These are phyloP conservation scores for Enteromius radiatus DNA, from an alignment of 2,797 vertebrate species.

Conservation along the genomic window DNA sequence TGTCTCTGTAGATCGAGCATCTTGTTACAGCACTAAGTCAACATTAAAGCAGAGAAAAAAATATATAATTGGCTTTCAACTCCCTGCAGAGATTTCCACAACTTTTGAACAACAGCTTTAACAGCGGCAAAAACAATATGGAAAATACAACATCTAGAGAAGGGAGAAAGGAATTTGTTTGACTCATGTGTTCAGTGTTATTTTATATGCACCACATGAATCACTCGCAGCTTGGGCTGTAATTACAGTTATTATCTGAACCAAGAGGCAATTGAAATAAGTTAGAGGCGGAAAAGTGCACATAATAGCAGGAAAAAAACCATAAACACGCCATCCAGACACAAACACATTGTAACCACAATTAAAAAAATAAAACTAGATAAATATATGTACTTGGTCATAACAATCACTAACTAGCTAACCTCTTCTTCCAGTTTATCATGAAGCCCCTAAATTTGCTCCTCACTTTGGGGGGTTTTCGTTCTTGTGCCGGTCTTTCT, in stretches of 20 bases:
- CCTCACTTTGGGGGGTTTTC: neutral
- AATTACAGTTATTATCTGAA: neutral
- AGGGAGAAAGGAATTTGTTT: neutral
- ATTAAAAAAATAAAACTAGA: neutral
- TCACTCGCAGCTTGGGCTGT: neutral
- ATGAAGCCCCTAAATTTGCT: too few species aligned
- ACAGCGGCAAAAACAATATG: neutral
- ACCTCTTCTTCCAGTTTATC: neutral
- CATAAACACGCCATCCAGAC: neutral
- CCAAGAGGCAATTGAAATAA: neutral
- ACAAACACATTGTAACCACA: conserved; percentile 1
- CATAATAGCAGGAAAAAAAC: neutral
- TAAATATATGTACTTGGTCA: neutral
- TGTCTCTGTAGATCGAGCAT: neutral
- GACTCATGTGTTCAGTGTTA: neutral
- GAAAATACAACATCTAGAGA: neutral
- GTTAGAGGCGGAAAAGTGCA: too few species aligned
- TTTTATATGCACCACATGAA: neutral
- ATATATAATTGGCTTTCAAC: neutral
- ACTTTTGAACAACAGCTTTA: too few species aligned
- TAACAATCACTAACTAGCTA: neutral
- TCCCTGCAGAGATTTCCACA: neutral
- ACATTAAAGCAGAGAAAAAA: neutral
- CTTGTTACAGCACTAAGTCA: neutral
- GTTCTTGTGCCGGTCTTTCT: neutral